Percentiles rank a stretch among this genome's conserved stretches.
These are phyloP conservation scores for Oreochromis spilurus DNA, from an alignment of 2,113 vertebrate species.

Conservation along the genomic window DNA sequence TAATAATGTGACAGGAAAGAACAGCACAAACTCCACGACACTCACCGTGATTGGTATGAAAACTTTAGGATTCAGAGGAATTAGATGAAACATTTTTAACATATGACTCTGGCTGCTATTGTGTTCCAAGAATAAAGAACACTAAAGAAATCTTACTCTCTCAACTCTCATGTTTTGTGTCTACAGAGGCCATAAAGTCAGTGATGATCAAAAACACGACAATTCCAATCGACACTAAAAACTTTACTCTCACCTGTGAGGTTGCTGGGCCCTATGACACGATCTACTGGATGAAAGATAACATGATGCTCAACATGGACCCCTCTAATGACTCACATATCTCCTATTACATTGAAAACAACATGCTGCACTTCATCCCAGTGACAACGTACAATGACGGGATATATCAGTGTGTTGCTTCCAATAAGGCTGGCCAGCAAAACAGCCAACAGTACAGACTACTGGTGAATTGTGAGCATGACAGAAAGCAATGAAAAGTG, in stretches of 20 bases:
- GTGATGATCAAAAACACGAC: constrained; percentile 10
- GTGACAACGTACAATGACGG: constrained; percentile 40
- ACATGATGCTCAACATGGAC: neutral
- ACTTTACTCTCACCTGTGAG: constrained; percentile 57
- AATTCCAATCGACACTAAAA: constrained; percentile 31
- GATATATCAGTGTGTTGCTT: constrained; percentile 56
- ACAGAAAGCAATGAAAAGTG: neutral
- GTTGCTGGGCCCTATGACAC: constrained; percentile 29
- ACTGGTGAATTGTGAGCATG: constrained; percentile 66
- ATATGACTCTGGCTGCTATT: neutral
- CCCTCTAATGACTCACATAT: neutral
- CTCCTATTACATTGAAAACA: constrained; percentile 1
- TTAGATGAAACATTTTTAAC: neutral
- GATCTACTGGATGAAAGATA: constrained; percentile 57
- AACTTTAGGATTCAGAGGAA: neutral
- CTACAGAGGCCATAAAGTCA: constrained; percentile 37
- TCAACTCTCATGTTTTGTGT: neutral
- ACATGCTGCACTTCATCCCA: constrained; percentile 51
- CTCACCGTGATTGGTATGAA: constrained; percentile 59
- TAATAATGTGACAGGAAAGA: constrained; percentile 53
- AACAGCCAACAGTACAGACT: constrained; percentile 27
- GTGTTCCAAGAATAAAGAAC: neutral
- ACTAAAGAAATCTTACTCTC: neutral
- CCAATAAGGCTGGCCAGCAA: neutral
- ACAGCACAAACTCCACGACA: neutral